These are phyloP conservation scores for Actinia equina DNA, from an alignment of 64 coral and sea anemone genomes.

Conservation along the genomic window DNA sequence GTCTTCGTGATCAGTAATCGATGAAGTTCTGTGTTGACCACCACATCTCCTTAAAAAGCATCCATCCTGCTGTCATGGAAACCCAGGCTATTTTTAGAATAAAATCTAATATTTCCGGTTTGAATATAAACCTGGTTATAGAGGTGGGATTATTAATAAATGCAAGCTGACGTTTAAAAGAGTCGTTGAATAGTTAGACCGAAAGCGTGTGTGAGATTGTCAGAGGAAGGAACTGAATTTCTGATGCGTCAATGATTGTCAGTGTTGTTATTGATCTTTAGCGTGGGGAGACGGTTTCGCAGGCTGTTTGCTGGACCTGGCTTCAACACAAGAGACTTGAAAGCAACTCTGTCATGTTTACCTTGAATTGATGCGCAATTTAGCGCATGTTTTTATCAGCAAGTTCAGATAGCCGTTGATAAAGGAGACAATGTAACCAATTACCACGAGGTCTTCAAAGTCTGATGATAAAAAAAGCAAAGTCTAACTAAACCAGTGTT, in stretches of 20 bases:
- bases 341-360: conserved; percentile 7
- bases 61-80: neutral
- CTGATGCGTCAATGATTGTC: neutral
- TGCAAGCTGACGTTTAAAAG: neutral
- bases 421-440: neutral
- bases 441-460: neutral
- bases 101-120: neutral
- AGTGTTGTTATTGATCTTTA: neutral
- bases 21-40: neutral
- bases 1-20: neutral
- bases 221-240: conserved; percentile 3
- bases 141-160: neutral
- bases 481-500: neutral
- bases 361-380: neutral
- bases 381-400: neutral
- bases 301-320: neutral
- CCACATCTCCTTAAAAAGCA: neutral
- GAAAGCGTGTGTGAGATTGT: neutral
- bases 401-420: neutral
- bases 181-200: neutral
- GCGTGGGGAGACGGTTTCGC: neutral
- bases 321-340: conserved; percentile 7
- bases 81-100: neutral
- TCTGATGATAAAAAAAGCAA: neutral
- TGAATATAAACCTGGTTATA: conserved; percentile 2